Evolutionary conservation across 2,888 invertebrate species (phyloP).

Genomic region (Dicyrtomina minuta): DNA sequence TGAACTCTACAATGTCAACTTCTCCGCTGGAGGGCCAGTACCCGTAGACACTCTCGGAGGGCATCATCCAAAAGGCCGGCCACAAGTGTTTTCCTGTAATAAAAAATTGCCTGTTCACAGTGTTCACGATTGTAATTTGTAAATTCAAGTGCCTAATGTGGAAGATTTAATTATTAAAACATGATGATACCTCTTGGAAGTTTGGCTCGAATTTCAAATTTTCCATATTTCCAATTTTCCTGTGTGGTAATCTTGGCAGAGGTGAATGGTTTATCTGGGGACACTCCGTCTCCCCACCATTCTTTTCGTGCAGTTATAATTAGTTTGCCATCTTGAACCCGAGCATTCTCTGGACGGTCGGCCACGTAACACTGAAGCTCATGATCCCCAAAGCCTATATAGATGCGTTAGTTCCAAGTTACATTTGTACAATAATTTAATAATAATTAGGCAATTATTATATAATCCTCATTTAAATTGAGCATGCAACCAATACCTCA

Average conservation of each 20-base stretch:
- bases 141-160: not conserved
- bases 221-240: slow-evolving; percentile 45
- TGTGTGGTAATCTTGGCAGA: slow-evolving; percentile 46
- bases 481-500: no score
- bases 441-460: no score
- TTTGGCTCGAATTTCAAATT: slow-evolving; percentile 47
- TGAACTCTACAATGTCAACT: slow-evolving; percentile 40
- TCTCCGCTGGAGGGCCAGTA: slow-evolving; percentile 41
- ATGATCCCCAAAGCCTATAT: no score
- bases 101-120: not conserved
- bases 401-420: no score
- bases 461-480: no score
- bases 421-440: no score
- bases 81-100: slow-evolving; percentile 43
- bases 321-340: no score
- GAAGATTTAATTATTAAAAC: not conserved
- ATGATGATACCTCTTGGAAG: slow-evolving; percentile 43
- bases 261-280: slow-evolving; percentile 44
- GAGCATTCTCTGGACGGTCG: no score
- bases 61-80: slow-evolving; percentile 51
- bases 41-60: slow-evolving; percentile 30
- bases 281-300: slow-evolving; percentile 4
- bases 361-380: no score
- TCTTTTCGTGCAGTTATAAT: no score
- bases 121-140: not conserved